Percentiles rank a stretch among this genome's conserved stretches.
Conservation (phyloP, 2,888 invertebrate genomes). For the Pocota personata region DNA sequence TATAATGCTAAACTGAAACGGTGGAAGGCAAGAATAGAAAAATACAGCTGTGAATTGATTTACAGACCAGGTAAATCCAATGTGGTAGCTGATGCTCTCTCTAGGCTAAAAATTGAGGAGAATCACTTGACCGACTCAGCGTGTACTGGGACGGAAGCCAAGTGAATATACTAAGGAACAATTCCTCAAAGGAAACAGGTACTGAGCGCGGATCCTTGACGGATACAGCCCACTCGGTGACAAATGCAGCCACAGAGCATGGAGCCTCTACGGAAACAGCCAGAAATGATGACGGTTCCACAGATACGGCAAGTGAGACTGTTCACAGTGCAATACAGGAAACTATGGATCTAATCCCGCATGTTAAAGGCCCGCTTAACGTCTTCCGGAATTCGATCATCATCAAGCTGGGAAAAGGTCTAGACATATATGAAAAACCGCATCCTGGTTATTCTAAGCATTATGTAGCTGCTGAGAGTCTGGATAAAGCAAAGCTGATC, state of each 20-base stretch:
- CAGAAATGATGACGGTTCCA: not conserved
- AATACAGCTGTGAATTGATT: too few relatives aligned
- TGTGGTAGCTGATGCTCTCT: too few relatives aligned
- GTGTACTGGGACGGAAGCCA: not conserved
- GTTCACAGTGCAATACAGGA: slow-evolving; percentile 65
- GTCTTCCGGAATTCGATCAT: slow-evolving; percentile 59
- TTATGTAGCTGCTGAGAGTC: not conserved
- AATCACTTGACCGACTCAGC: not conserved
- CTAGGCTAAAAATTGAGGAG: not conserved
- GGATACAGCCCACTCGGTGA: too few relatives aligned
- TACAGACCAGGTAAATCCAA: too few relatives aligned
- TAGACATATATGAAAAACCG: slow-evolving; percentile 28
- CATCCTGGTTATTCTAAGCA: slow-evolving; percentile 46
- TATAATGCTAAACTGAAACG: too few relatives aligned
- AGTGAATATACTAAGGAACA: not conserved
- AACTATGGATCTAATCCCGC: slow-evolving; percentile 63
- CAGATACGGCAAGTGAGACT: slow-evolving; percentile 9
- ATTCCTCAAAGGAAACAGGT: not conserved
- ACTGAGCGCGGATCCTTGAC: not conserved
- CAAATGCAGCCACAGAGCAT: not conserved
- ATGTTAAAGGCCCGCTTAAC: slow-evolving; percentile 58
- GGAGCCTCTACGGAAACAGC: too few relatives aligned
- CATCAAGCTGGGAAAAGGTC: slow-evolving; percentile 16
- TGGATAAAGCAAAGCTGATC: not conserved
- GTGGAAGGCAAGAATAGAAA: too few relatives aligned